A percentile compares a stretch with the other conserved stretches of the same genome.
phyloP scores from a whole-genome alignment of 2,797 vertebrate genomes.

The Pelochelys cantorii region DNA sequence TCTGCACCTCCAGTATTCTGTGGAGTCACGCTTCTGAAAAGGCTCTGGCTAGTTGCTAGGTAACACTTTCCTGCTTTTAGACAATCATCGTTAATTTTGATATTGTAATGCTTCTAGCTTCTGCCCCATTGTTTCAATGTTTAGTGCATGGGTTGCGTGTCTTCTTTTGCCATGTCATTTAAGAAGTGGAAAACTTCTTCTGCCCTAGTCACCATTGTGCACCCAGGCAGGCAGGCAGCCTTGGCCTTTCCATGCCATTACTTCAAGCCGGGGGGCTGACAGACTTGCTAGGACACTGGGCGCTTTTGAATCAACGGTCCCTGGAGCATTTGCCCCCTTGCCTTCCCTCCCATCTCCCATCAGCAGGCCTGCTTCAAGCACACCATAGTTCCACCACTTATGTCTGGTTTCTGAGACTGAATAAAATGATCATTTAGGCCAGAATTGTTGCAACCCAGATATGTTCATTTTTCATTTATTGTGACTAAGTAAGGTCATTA shows the following conservation, averaged over 20 bases:
- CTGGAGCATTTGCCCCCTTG: too few species aligned
- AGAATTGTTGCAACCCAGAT: not conserved
- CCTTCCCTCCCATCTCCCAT: too few species aligned
- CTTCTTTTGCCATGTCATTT: not conserved
- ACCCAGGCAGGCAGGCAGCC: not conserved
- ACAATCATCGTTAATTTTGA: not conserved
- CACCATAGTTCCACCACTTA: not conserved
- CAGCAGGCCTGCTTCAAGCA: not conserved
- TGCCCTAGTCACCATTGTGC: not conserved
- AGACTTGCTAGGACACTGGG: too few species aligned
- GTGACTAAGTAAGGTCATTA: not conserved
- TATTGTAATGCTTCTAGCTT: not conserved
- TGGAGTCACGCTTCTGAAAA: not conserved
- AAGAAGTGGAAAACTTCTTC: not conserved
- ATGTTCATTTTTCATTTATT: not conserved
- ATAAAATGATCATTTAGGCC: not conserved
- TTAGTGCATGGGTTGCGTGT: not conserved
- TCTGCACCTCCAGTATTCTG: not conserved
- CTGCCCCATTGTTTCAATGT: not conserved
- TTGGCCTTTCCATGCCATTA: not conserved
- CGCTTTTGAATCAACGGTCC: too few species aligned
- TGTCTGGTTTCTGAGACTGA: accelerated
- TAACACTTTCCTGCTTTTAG: not conserved
- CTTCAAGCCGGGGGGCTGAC: not conserved
- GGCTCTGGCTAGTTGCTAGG: not conserved